phyloP scores from a whole-genome alignment of 2,113 vertebrate genomes.

The Eulemur macaco region DNA sequence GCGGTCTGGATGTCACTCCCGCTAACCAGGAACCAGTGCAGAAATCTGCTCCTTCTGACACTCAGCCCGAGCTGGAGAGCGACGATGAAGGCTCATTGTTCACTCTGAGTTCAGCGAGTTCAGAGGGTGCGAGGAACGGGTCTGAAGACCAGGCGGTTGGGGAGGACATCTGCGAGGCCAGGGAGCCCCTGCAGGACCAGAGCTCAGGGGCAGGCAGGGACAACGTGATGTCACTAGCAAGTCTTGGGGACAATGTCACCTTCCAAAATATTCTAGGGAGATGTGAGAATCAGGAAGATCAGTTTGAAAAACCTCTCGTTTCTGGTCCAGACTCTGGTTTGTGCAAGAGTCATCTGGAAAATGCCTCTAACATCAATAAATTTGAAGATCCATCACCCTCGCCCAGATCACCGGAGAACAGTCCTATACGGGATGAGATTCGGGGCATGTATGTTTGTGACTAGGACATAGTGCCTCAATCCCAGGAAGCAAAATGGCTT shows the following conservation, averaged over 20 bases:
- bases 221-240: neutral
- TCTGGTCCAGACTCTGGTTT: neutral
- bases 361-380: accelerated
- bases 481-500: neutral
- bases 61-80: neutral
- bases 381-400: accelerated
- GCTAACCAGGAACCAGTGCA: accelerated
- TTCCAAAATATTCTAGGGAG: neutral
- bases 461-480: neutral
- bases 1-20: neutral
- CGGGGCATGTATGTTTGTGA: accelerated
- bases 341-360: neutral
- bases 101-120: slow-evolving; percentile 81
- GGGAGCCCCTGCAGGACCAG: accelerated
- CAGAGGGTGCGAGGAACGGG: slow-evolving; percentile 29
- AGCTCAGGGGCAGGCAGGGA: neutral
- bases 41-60: neutral
- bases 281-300: neutral
- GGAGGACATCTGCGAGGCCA: accelerated
- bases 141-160: neutral
- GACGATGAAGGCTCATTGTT: slow-evolving; percentile 80
- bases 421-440: slow-evolving; percentile 5
- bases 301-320: slow-evolving; percentile 24
- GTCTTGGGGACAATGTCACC: neutral
- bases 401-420: neutral